Percentiles rank a stretch among this genome's conserved stretches.
These are phyloP conservation scores for Ancistrus triradiatus DNA, from an alignment of 2,113 vertebrate genomes.

Conservation along the genomic window DNA sequence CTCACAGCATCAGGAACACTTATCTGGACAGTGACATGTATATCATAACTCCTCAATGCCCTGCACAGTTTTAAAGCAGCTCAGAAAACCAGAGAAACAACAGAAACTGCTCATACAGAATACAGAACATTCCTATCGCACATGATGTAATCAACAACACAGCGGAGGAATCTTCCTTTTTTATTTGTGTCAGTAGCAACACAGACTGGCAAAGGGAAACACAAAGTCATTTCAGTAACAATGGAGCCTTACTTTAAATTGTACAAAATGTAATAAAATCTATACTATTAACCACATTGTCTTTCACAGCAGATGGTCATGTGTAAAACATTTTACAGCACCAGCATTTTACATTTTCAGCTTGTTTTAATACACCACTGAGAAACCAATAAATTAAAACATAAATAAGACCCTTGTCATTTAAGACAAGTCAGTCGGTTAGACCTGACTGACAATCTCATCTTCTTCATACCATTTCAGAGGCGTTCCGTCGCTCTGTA, in stretches of 20 bases:
- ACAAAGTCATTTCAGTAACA: conserved; percentile 19
- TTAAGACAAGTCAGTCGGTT: conserved; percentile 29
- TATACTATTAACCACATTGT: conserved; percentile 41
- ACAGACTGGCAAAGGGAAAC: conserved; percentile 41
- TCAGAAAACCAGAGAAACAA: too few species aligned
- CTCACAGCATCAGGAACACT: too few species aligned
- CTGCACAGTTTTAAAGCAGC: too few species aligned
- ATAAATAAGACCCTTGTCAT: conserved; percentile 51
- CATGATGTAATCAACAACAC: too few species aligned
- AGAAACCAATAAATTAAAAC: conserved; percentile 55
- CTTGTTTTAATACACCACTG: conserved; percentile 9
- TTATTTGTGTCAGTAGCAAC: conserved; percentile 58
- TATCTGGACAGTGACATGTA: too few species aligned
- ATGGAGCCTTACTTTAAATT: conserved; percentile 30
- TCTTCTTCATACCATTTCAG: conserved; percentile 71
- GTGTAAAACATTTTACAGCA: conserved; percentile 2
- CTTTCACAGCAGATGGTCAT: conserved; percentile 36
- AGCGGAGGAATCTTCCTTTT: not conserved
- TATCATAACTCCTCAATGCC: too few species aligned
- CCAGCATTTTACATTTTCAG: not conserved
- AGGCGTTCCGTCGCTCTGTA: conserved; percentile 54
- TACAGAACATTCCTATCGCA: too few species aligned
- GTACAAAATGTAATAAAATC: conserved; percentile 36
- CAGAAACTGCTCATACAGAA: too few species aligned
- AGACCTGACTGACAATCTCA: conserved; percentile 78